Evolutionary conservation across 1,140 invertebrate genomes (phyloP).

Genomic region (Diploscapter pachys): DNA sequence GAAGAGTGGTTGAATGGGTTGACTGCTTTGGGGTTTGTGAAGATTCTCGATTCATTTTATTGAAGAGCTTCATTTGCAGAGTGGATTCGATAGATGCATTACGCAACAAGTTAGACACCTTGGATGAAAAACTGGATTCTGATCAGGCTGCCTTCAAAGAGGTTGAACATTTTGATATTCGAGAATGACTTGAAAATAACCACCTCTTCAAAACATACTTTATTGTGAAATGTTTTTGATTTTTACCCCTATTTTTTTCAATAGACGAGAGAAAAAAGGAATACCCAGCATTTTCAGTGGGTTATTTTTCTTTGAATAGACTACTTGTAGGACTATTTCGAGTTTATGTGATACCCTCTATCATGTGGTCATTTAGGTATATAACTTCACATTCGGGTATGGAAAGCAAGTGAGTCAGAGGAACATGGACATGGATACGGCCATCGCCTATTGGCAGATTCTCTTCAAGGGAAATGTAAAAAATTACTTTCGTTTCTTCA

Average conservation of each 20-base stretch:
- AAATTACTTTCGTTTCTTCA: background rate
- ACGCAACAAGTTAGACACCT: background rate
- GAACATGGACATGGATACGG: background rate
- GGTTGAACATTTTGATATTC: background rate
- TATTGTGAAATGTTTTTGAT: no score
- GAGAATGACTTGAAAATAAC: no score
- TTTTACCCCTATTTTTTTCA: no score
- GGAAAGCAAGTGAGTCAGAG: constrained; percentile 2
- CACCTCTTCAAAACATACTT: no score
- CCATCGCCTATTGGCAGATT: background rate
- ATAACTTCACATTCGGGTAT: background rate
- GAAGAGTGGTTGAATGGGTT: background rate
- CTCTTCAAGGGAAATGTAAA: background rate
- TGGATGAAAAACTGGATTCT: background rate
- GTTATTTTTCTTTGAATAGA: no score
- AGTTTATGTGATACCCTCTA: no score
- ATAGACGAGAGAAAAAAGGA: no score
- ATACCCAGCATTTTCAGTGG: no score
- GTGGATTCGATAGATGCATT: background rate
- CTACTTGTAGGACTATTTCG: no score
- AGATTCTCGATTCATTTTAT: background rate
- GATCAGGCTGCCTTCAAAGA: background rate
- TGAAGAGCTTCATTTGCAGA: background rate
- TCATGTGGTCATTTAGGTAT: background rate
- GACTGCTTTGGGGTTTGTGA: background rate